Base-by-base conservation (phyloP, 2,113 vertebrate species). In the Excalfactoria chinensis region DNA sequence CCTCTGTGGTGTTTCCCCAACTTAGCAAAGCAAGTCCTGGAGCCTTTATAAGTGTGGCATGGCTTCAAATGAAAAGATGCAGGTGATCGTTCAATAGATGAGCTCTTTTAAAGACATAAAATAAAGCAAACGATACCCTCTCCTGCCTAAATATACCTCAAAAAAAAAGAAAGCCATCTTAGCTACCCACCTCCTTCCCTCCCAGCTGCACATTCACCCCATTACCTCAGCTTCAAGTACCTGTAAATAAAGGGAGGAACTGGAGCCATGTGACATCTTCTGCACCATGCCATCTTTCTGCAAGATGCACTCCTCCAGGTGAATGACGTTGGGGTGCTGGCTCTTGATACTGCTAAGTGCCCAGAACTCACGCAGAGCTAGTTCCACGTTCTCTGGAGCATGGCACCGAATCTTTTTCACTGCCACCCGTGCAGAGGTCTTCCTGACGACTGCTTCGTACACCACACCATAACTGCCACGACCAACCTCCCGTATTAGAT, bases 341-440 rank as follows among this genome's bases (percentile, higher is more conserved):
- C 99, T 99, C 97, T 99, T 99, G 97, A 99, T 99, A 97, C 99
- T 99, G 98, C 99, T 99, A 77, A 99, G 98, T 69, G 99, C 99
- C 99, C 99, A 99, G 98, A 99, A 99, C 96, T 99, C 99, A 8
- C 99, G 98, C 62, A 99, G 97, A 21, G 99, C 99, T 94, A 99
- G 98, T 96, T 99, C 99, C 93, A 99, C 99, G 51, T 99, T 99
- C 97, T 99, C 99, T 9, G 99, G 99, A 46, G 99, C 99, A 83
- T 99, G 99, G 97, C 99, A 99, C 96, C 98, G 99, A 89, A 99
- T 99, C 97, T 99, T 99, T 98, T 99, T 99, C 90, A 99, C 99
- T 7, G 99, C 99, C 63, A 99, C 98, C 25, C 98, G 98, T 46
- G 98, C 98, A 35, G 98, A 98, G 4, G 98, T 99, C 91, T 98